Percentiles rank a stretch among this genome's conserved stretches.
phyloP scores from a whole-genome alignment of 2,888 invertebrate genomes.

The Drosophila putrida region DNA sequence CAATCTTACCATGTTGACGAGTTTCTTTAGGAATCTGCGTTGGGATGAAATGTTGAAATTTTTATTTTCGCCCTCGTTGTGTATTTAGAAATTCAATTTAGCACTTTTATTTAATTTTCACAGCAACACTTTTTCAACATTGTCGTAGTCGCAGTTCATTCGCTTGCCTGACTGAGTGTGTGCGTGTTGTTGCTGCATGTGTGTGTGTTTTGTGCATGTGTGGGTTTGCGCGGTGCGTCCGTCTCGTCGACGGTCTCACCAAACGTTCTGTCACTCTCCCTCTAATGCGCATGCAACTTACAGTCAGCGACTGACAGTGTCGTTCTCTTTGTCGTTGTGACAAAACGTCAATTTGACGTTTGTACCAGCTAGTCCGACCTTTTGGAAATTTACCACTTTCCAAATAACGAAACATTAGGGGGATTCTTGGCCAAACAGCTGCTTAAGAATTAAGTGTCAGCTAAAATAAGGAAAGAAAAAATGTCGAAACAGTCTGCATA shows the following conservation, averaged over 20 bases:
- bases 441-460: no score
- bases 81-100: constrained; percentile 47
- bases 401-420: no score
- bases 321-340: constrained; percentile 71
- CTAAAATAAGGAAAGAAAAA: no score
- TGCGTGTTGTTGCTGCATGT: constrained; percentile 24
- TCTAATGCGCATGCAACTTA: constrained; percentile 46
- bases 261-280: constrained; percentile 61
- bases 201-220: constrained; percentile 35
- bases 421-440: no score
- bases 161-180: constrained; percentile 31
- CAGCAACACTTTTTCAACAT: constrained; percentile 62
- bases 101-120: constrained; percentile 71
- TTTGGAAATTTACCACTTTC: constrained; percentile 48
- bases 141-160: constrained; percentile 68
- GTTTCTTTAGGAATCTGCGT: constrained; percentile 69
- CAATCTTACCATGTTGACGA: constrained; percentile 72
- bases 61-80: constrained; percentile 38
- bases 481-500: no score
- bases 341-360: constrained; percentile 73
- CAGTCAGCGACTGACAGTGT: constrained; percentile 60
- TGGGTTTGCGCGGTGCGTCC: constrained; percentile 63
- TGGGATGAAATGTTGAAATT: constrained; percentile 68
- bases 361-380: constrained; percentile 48
- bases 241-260: constrained; percentile 71